Conservation (phyloP, 2,888 invertebrate species). For the Euplexia lucipara region DNA sequence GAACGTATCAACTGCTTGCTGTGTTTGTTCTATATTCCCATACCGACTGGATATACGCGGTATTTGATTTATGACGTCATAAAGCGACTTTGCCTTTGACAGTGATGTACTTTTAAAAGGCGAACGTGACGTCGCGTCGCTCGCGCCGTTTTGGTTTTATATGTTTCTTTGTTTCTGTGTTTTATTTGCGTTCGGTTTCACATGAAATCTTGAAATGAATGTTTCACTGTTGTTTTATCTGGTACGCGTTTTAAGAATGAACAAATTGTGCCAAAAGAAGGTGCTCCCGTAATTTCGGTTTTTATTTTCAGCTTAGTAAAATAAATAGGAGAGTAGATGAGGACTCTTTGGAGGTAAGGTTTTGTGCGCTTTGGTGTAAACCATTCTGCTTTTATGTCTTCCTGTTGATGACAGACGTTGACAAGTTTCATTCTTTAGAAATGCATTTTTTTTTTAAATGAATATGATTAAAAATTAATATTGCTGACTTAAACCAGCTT, state of each 20-base stretch:
- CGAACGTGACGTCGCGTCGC: conserved; percentile 36
- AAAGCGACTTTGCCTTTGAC: conserved; percentile 47
- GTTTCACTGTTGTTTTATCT: conserved; percentile 29
- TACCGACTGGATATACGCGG: conserved; percentile 60
- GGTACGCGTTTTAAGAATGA: not conserved
- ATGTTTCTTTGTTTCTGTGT: conserved; percentile 32
- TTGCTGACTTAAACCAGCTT: too few relatives aligned
- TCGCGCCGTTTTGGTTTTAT: conserved; percentile 38
- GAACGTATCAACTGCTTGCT: conserved; percentile 56
- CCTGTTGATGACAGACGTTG: not conserved
- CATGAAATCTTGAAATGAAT: conserved; percentile 16
- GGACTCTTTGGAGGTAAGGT: not conserved
- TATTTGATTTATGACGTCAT: conserved; percentile 69
- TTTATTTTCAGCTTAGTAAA: not conserved
- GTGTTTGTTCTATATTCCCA: conserved; percentile 65
- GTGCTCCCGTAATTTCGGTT: not conserved
- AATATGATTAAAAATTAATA: too few relatives aligned
- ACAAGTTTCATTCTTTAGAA: too few relatives aligned
- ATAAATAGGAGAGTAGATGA: not conserved
- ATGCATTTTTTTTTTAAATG: too few relatives aligned
- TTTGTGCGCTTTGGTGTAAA: fast-evolving
- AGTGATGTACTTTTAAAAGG: conserved; percentile 56
- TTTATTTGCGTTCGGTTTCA: conserved; percentile 30
- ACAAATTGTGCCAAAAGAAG: not conserved
- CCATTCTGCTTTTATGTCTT: not conserved